Percentiles rank a stretch among this genome's conserved stretches.
These are phyloP conservation scores for Ramphastos sulfuratus DNA, from an alignment of 2,113 vertebrate genomes.

Conservation along the genomic window DNA sequence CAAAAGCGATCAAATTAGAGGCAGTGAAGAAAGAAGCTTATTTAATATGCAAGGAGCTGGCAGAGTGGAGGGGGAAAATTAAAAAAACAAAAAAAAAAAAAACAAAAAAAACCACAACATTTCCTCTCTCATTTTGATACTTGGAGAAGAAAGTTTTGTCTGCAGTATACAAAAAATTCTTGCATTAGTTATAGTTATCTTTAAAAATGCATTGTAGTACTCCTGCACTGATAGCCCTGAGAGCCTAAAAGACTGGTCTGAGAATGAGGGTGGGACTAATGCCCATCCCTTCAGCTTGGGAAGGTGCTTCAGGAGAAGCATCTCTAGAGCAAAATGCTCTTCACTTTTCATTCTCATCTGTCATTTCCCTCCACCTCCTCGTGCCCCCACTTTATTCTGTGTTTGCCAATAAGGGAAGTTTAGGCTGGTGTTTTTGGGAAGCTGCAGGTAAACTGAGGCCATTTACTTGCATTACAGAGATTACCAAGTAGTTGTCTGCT, in stretches of 20 bases:
- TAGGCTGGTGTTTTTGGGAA: background rate
- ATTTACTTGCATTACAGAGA: background rate
- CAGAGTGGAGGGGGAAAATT: background rate
- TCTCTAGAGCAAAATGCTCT: background rate
- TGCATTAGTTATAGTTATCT: background rate
- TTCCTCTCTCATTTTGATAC: background rate
- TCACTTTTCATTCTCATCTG: background rate
- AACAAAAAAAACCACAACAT: background rate
- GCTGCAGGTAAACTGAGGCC: background rate
- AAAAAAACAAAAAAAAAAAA: too few species aligned
- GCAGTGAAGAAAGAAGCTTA: background rate
- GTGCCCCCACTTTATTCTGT: background rate
- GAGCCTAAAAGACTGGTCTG: background rate
- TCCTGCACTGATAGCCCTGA: background rate
- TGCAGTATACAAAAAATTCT: background rate
- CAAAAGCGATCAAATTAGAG: background rate
- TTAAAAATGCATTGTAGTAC: background rate
- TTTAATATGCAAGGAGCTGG: background rate
- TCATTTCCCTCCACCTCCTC: background rate
- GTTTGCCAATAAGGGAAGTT: background rate
- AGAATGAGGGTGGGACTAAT: background rate
- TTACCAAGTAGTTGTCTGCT: background rate
- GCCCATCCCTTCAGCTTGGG: background rate
- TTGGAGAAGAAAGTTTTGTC: background rate
- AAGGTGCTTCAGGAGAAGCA: background rate